Conservation (phyloP, 2,113 vertebrate genomes). For the Calidris pygmaea region DNA sequence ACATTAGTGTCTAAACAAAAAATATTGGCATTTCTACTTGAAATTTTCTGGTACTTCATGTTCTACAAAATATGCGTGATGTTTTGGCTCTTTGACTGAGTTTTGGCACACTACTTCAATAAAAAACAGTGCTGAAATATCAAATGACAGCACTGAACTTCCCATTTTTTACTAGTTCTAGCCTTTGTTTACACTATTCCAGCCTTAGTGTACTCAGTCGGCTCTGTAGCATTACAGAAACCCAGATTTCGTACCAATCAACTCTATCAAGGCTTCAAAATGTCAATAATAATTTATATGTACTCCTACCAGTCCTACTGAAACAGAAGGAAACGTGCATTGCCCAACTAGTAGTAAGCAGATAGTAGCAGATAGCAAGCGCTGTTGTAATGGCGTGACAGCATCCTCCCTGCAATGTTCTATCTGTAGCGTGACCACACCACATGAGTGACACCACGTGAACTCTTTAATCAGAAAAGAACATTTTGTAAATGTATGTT, state of each 20-base stretch:
- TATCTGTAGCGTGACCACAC: accelerated
- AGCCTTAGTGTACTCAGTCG: neutral
- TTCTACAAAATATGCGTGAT: neutral
- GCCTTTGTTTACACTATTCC: neutral
- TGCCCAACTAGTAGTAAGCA: neutral
- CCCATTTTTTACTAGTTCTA: neutral
- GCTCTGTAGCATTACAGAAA: neutral
- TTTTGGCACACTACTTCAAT: neutral
- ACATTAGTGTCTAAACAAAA: neutral
- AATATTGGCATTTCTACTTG: neutral
- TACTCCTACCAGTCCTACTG: neutral
- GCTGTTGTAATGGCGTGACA: neutral
- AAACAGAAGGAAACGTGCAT: neutral
- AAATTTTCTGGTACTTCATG: neutral
- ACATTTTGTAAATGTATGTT: neutral
- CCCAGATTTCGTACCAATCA: neutral
- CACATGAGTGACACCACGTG: accelerated
- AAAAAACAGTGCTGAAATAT: neutral
- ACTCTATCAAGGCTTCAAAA: neutral
- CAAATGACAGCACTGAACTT: neutral
- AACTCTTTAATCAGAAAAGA: neutral
- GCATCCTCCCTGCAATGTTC: neutral
- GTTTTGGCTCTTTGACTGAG: neutral
- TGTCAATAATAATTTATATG: neutral
- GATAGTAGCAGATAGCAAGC: neutral